Base-by-base conservation (phyloP, 1,140 invertebrate genomes). In the Ceratina australensis region DNA sequence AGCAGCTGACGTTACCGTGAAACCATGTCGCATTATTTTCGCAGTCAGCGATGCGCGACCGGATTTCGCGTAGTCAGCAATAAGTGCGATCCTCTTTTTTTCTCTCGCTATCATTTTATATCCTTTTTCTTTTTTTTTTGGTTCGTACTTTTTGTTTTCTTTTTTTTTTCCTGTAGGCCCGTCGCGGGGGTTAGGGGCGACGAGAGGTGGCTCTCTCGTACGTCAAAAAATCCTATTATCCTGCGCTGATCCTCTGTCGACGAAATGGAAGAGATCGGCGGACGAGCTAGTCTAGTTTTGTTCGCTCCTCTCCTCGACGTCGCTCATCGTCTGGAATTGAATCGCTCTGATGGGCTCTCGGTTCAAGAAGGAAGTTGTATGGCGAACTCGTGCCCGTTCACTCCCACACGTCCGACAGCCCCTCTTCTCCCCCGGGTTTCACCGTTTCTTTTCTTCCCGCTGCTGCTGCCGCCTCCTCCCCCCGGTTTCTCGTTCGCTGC, bases 1-100 rank as follows among this genome's bases (percentile, higher is more conserved):
- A 86, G 77, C 80, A 88, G 79, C 84, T 89, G 88, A 88, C 87
- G 85, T 85, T 87, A 89, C 84, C 83, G 66, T 42, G 80, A 61
- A 79, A 80, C 84, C 84, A 73, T 88, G 87, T 90, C 88, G 87
- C 85, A 89, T 90, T 90, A 89, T 89, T 89, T 88, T 88, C 86
- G 86, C 79, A 88, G 69, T 84, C 88, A 87, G 74, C 86, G 86
- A 89, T 87, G 88, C 86, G 87, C 78, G 71, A 80, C 78, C 79
- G 84, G 81, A 84, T 84, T 20, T 22, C 68, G 83, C 79, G 61
- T 72, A 81, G 81, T 90, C 89, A 88, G 89, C 88, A 89, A 89
- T 90, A 89, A 87, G 87, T 82, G 68, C 49, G 73, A 74, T 57
- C 63, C 78, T n/a, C n/a, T 73, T 28, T 71, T n/a, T 18, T 42